Evolutionary conservation across 92 coral and sea anemone species (phyloP), one percentile per base, ranked within the genome.

Genomic region (Epizoanthus fatuus): DNA sequence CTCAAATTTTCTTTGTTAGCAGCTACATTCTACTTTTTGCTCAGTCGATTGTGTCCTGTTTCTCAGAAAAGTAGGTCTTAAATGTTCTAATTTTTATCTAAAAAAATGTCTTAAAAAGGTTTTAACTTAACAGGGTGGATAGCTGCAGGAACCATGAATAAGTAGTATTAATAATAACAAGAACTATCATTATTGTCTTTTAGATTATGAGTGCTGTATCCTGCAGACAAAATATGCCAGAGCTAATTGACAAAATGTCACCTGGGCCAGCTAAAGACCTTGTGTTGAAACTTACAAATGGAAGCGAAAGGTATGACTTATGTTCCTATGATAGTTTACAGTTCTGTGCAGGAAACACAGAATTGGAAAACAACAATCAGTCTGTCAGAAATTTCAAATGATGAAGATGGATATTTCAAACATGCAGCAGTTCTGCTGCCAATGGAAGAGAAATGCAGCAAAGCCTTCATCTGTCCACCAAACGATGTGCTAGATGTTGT

Each of bases 131-230:
- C 25, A 22, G 25, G 25, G 25, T 22, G 25, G 25, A 22, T 22
- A 22, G 25, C 25, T 22, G 25, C 25, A 22, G 25, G 25, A 22
- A 22, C 25, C 25, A 22, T 22, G 25, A 22, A 22, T 22, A 22
- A 22, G 25, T 22, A 22, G 25, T 22, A 22, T 22, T 22, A 42
- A 42, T 42, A 42, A 42, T 42, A 42, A 42, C 47, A 42, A 5
- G 47, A 42, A 3, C 0, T 65, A 35, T 35, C 44, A 19, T 59
- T 63, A 19, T 53, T 12, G 15, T 15, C 19, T 74, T 44, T 4
- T 40, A 86, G 89, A 78, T 86, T 35, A 35, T 86, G 79, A 86
- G 55, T 86, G 89, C 85, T 25, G 89, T 86, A 8, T 66, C 82
- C 22, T 86, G 84, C 49, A n/a, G 58, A 29, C 89, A 86, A 78